phyloP scores from a whole-genome alignment of 2,113 vertebrate genomes.

The Aplodontia rufa region DNA sequence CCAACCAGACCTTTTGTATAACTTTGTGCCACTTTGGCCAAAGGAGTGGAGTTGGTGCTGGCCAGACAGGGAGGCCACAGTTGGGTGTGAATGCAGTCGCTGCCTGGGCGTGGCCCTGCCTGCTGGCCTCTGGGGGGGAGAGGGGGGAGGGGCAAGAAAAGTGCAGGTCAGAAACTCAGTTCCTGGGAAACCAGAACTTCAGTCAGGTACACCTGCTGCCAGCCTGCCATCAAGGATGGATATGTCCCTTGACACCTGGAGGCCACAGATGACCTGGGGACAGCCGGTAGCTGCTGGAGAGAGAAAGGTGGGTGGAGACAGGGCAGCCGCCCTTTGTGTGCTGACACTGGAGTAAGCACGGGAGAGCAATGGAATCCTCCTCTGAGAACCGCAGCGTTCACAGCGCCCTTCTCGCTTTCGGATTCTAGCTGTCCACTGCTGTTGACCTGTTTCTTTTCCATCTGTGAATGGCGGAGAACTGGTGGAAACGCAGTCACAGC shows the following conservation, averaged over 20 bases:
- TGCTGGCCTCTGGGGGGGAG: not conserved
- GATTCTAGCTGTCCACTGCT: not conserved
- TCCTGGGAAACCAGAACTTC: not conserved
- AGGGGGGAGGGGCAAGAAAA: not conserved
- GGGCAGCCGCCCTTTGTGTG: not conserved
- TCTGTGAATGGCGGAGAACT: not conserved
- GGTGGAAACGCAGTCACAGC: not conserved
- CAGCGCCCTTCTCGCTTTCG: too few relatives aligned
- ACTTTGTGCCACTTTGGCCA: not conserved
- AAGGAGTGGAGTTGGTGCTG: not conserved
- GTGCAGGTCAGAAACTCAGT: not conserved
- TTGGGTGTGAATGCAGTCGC: not conserved
- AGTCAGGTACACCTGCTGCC: not conserved
- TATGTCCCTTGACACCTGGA: not conserved
- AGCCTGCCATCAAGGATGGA: not conserved
- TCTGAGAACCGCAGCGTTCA: too few relatives aligned
- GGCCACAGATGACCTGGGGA: not conserved
- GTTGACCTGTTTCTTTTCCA: not conserved
- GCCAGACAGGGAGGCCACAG: not conserved
- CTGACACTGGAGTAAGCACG: not conserved
- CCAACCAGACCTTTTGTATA: not conserved
- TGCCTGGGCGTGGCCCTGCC: not conserved
- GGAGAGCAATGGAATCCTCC: not conserved
- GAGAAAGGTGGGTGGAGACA: rapidly evolving
- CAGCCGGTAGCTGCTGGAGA: too few relatives aligned